Evolutionary conservation across 2,797 vertebrate genomes (phyloP).

Genomic region (Coranthus polyacanthus): DNA sequence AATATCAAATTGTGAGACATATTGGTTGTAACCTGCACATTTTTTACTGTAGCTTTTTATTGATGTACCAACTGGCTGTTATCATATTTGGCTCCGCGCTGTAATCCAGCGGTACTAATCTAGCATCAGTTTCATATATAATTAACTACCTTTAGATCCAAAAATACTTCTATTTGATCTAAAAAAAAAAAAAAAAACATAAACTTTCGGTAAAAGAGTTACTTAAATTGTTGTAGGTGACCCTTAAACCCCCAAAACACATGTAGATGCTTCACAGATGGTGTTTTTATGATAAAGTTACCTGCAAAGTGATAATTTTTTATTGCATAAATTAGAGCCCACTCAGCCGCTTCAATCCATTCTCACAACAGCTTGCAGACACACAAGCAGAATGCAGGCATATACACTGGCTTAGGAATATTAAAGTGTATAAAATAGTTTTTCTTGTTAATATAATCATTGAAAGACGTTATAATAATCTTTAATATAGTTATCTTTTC

Average conservation of each 20-base stretch:
- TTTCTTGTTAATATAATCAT: constrained; percentile 30
- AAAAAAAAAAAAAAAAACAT: constrained; percentile 17
- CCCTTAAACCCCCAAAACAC: constrained; percentile 35
- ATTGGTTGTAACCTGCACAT: constrained; percentile 33
- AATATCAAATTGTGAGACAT: constrained; percentile 33
- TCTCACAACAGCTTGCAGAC: constrained; percentile 61
- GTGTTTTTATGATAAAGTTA: constrained; percentile 58
- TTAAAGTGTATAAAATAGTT: constrained; percentile 18
- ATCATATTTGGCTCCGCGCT: constrained; percentile 19
- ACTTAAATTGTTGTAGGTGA: constrained; percentile 11
- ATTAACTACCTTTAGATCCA: not conserved
- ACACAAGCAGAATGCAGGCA: constrained; percentile 38
- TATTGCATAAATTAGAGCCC: constrained; percentile 47
- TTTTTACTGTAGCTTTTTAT: constrained; percentile 51
- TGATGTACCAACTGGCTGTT: constrained; percentile 27
- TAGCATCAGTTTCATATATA: not conserved
- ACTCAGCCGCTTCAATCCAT: constrained; percentile 32
- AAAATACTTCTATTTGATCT: constrained; percentile 28
- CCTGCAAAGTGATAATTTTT: constrained; percentile 57
- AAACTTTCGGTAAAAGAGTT: constrained; percentile 13
- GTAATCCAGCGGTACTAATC: constrained; percentile 23
- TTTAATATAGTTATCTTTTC: constrained; percentile 28
- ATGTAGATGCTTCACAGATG: constrained; percentile 51
- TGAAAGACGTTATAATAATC: constrained; percentile 27
- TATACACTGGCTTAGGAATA: constrained; percentile 22